Evolutionary conservation across 1,140 invertebrate genomes (phyloP).

Genomic region (Danaus plexippus): DNA sequence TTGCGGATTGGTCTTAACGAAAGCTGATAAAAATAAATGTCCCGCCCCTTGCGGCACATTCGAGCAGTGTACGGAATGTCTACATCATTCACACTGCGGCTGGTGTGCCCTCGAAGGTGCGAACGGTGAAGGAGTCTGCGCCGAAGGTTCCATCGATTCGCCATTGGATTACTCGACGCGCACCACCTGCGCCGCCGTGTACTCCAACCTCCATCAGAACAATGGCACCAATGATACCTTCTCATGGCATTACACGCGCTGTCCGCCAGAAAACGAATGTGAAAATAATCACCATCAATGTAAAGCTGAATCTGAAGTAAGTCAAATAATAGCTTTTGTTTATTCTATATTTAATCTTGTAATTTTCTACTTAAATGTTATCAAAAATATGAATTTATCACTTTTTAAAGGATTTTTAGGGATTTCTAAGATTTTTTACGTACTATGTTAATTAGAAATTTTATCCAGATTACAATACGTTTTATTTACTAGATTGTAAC

Average conservation of each 20-base stretch:
- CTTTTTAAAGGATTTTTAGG: too few relatives aligned
- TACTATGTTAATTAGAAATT: neutral
- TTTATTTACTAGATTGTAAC: too few relatives aligned
- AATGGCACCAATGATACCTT: conserved; percentile 71
- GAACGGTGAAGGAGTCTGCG: conserved; percentile 78
- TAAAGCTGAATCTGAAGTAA: conserved; percentile 87
- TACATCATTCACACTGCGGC: conserved; percentile 89
- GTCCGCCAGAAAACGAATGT: conserved; percentile 96
- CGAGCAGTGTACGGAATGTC: conserved; percentile 89
- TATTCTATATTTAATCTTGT: neutral
- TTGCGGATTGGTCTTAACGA: conserved; percentile 87
- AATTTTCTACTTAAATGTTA: too few relatives aligned
- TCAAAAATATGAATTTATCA: too few relatives aligned
- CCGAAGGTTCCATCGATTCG: conserved; percentile 83
- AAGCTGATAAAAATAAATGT: conserved; percentile 80
- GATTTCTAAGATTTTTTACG: neutral
- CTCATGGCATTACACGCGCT: conserved; percentile 89
- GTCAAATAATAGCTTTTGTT: conserved; percentile 41
- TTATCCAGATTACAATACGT: too few relatives aligned
- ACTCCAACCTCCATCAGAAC: conserved; percentile 61
- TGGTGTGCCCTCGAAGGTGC: conserved; percentile 80
- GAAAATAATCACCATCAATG: conserved; percentile 92
- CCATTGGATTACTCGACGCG: conserved; percentile 78
- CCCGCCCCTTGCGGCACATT: conserved; percentile 87
- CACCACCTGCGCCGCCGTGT: conserved; percentile 78